Percentiles rank a stretch among this genome's conserved stretches.
These are phyloP conservation scores for Phaonia tiefii DNA, from an alignment of 2,888 invertebrate genomes.

Conservation along the genomic window DNA sequence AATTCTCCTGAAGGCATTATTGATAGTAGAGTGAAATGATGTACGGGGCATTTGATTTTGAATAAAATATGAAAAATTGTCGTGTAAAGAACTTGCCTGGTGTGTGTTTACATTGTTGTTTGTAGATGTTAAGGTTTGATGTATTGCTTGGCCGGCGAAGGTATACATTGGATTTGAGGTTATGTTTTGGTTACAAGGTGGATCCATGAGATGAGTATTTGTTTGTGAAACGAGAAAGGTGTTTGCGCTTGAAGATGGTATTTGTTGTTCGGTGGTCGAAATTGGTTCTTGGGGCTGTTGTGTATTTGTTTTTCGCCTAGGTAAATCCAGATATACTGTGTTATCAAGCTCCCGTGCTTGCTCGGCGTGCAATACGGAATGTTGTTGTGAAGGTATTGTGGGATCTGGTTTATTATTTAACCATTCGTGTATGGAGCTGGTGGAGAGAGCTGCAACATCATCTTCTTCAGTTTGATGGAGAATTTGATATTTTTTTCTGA, in stretches of 20 bases:
- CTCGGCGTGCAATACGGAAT: not conserved
- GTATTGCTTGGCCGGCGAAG: not conserved
- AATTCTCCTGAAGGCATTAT: too few relatives aligned
- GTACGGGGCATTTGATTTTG: too few relatives aligned
- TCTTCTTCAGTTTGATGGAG: not conserved
- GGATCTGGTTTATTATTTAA: too few relatives aligned
- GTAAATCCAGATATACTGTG: too few relatives aligned
- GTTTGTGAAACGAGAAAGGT: not conserved
- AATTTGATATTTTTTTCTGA: constrained; percentile 1
- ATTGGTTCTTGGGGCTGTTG: not conserved
- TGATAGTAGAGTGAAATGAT: not conserved
- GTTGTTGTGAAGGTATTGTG: too few relatives aligned
- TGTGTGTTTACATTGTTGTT: not conserved
- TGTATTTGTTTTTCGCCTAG: not conserved
- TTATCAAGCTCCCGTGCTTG: too few relatives aligned
- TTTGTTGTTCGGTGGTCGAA: too few relatives aligned
- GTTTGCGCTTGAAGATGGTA: too few relatives aligned
- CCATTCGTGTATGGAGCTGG: too few relatives aligned
- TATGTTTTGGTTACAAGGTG: not conserved
- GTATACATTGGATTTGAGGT: not conserved
- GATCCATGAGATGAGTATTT: not conserved
- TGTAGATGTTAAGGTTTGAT: not conserved
- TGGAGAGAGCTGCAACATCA: not conserved
- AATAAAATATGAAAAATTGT: too few relatives aligned
- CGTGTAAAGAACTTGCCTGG: too few relatives aligned